A percentile compares a stretch with the other conserved stretches of the same genome.
Conservation (phyloP, 2,113 vertebrate species). For the Grantiella picta region DNA sequence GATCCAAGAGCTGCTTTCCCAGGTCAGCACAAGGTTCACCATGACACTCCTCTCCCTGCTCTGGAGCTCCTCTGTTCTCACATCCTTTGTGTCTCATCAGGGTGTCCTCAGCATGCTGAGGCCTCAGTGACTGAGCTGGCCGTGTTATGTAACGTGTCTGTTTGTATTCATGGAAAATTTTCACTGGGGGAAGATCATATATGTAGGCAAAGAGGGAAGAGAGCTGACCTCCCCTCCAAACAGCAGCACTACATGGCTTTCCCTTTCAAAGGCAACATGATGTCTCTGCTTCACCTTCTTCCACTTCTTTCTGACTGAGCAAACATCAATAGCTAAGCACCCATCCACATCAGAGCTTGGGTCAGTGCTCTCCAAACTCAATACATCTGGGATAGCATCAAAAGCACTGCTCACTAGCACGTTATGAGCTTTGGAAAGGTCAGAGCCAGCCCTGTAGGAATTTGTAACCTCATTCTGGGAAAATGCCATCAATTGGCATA, state of each 20-base stretch:
- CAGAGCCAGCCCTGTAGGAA: not conserved
- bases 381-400: not conserved
- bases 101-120: not conserved
- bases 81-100: not conserved
- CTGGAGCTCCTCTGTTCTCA: not conserved
- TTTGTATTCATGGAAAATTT: not conserved
- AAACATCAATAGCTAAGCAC: not conserved
- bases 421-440: not conserved
- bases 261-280: not conserved
- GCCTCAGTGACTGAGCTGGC: not conserved
- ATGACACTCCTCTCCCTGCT: not conserved
- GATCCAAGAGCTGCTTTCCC: not conserved
- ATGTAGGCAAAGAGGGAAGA: not conserved
- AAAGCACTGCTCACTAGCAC: not conserved
- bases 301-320: not conserved
- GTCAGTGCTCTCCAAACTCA: not conserved
- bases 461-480: not conserved
- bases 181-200: not conserved
- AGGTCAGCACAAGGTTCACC: not conserved
- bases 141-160: accelerated
- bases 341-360: not conserved
- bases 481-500: not conserved
- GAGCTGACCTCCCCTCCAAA: not conserved
- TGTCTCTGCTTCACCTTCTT: not conserved
- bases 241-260: not conserved